A percentile compares a stretch with the other conserved stretches of the same genome.
These are phyloP conservation scores for Girardinus metallicus DNA, from an alignment of 2,797 vertebrate genomes.

Conservation along the genomic window DNA sequence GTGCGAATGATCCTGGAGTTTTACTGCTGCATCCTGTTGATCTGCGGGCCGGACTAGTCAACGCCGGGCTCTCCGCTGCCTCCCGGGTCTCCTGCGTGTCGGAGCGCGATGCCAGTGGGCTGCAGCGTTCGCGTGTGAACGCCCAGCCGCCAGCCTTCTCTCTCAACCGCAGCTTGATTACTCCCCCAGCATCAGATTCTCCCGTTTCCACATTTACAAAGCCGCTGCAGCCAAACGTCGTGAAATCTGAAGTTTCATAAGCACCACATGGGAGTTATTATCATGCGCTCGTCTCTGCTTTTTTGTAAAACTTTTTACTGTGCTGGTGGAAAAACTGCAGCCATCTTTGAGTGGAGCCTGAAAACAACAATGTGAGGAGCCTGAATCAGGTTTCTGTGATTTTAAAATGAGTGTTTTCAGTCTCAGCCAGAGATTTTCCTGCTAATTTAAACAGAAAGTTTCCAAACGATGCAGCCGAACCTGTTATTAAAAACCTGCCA, in stretches of 20 bases:
- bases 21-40: neutral
- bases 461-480: constrained; percentile 9
- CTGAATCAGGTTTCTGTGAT: constrained; percentile 4
- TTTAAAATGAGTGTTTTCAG: constrained; percentile 7
- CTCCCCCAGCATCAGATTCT: constrained; percentile 28
- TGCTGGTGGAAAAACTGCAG: constrained; percentile 51
- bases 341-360: constrained; percentile 6
- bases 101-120: neutral
- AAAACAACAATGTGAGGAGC: constrained; percentile 23
- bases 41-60: neutral
- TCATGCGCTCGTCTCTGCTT: constrained; percentile 9
- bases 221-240: constrained; percentile 16
- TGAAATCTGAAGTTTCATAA: constrained; percentile 27
- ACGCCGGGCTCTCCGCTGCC: neutral
- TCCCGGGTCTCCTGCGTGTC: constrained; percentile 17
- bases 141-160: neutral
- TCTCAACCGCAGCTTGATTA: constrained; percentile 37
- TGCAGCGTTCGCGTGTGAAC: constrained; percentile 36
- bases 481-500: neutral
- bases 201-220: neutral
- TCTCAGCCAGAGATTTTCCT: neutral
- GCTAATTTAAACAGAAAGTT: neutral
- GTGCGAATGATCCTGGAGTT: neutral
- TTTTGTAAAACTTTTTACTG: neutral
- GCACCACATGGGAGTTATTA: constrained; percentile 38